Conservation (phyloP, 2,888 invertebrate species). For the Cantharis rustica region DNA sequence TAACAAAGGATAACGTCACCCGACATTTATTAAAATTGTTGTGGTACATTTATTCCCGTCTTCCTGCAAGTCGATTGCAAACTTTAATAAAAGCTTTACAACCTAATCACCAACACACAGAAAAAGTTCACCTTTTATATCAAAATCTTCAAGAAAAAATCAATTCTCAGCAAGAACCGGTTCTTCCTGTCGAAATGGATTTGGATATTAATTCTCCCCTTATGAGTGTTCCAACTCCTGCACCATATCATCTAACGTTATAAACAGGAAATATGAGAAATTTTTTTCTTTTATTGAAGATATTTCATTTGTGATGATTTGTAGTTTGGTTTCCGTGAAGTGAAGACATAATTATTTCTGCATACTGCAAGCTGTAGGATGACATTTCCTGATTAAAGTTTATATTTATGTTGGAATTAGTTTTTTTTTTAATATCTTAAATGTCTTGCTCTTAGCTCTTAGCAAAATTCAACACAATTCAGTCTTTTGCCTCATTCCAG, state of each 20-base stretch:
- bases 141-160: constrained; percentile 80
- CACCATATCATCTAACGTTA: constrained; percentile 60
- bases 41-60: constrained; percentile 87
- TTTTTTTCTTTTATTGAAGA: background rate
- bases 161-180: constrained; percentile 70
- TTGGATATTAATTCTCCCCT: constrained; percentile 80
- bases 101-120: constrained; percentile 79
- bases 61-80: constrained; percentile 78
- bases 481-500: too few relatives aligned
- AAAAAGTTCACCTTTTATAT: constrained; percentile 81
- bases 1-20: constrained; percentile 88
- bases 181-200: constrained; percentile 63
- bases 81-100: constrained; percentile 82
- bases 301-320: background rate
- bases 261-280: background rate
- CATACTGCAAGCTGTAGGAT: background rate
- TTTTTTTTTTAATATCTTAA: background rate
- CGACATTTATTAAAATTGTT: constrained; percentile 88
- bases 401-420: background rate
- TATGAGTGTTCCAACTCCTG: constrained; percentile 84
- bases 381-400: background rate
- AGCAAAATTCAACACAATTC: too few relatives aligned
- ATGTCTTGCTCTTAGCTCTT: too few relatives aligned
- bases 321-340: background rate
- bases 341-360: background rate